Base-by-base conservation (phyloP, 2,113 vertebrate species). In the Tragelaphus strepsiceros region DNA sequence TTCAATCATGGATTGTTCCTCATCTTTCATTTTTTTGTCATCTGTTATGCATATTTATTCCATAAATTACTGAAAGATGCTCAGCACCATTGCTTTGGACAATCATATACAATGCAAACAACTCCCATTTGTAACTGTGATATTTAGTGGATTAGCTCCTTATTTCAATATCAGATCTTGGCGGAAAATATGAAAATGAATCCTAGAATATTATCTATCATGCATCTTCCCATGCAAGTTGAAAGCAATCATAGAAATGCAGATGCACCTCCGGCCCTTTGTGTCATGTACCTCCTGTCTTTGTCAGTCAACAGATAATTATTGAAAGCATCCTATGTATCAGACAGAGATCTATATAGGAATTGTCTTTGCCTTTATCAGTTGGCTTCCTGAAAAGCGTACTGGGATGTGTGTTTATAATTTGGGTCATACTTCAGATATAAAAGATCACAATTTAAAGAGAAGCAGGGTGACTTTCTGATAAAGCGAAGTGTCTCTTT, bases 81-180 rank as follows among this genome's bases (percentile, higher is more conserved):
- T 88, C 11, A n/a, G 8, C 11, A 80, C 58, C 54, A 83, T 86
- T 92, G n/a, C 51, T 93, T 93, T 77, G 32, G 62, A 81, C 9
- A 93, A 7, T 71, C 30, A 78, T 82, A 7, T 30, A n/a, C 64
- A 84, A 74, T 51, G 13, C 53, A 62, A 81, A 77, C 1, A 93
- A 43, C 19, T 89, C 11, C 61, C 35, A 88, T 59, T 19, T 81
- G 28, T n/a, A 83, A 78, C 43, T 95, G n/a, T 92, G 81, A 96
- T 88, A 92, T 78, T 86, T 51, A 49, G 19, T 87, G 9, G 7
- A 51, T 87, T 74, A 64, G 24, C 15, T 94, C 28, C n/a, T 59
- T 94, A 35, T 92, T 96, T 96, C 35, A 94, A 62, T 78, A 82
- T 51, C 82, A 80, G n/a, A 84, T 88, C 58, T 85, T 93, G 93